Evolutionary conservation across 2,797 vertebrate genomes (phyloP).

Genomic region (Dendrocincla tyrannina): DNA sequence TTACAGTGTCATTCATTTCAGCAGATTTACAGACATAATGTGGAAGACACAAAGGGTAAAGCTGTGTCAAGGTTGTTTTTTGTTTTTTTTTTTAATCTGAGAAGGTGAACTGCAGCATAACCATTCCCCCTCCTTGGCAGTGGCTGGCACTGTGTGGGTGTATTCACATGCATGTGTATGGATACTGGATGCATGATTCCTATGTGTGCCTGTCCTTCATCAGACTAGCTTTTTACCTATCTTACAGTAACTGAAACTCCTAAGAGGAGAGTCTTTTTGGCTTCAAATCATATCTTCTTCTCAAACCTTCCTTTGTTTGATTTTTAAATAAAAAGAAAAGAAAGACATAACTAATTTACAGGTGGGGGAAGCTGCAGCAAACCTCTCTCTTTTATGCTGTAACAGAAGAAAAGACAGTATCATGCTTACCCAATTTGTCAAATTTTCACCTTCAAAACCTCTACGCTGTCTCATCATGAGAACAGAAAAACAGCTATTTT

Average conservation of each 20-base stretch:
- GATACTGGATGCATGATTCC: not conserved
- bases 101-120: not conserved
- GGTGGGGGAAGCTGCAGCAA: not conserved
- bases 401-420: not conserved
- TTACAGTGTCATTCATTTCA: not conserved
- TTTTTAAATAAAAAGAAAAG: not conserved
- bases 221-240: not conserved
- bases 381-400: not conserved
- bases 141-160: not conserved
- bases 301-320: not conserved
- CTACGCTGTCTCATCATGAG: not conserved
- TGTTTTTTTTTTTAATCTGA: not conserved
- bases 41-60: not conserved
- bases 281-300: not conserved
- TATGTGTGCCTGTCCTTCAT: not conserved
- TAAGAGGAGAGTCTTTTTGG: not conserved
- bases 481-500: not conserved
- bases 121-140: not conserved
- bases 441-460: not conserved
- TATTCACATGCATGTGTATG: fast-evolving
- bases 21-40: not conserved
- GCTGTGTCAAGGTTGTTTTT: not conserved
- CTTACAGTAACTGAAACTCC: not conserved
- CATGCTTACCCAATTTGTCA: fast-evolving
- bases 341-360: not conserved